A percentile compares a stretch with the other conserved stretches of the same genome.
Evolutionary conservation across 2,797 vertebrate species (phyloP).

Genomic region (Phoxinus dragarum): DNA sequence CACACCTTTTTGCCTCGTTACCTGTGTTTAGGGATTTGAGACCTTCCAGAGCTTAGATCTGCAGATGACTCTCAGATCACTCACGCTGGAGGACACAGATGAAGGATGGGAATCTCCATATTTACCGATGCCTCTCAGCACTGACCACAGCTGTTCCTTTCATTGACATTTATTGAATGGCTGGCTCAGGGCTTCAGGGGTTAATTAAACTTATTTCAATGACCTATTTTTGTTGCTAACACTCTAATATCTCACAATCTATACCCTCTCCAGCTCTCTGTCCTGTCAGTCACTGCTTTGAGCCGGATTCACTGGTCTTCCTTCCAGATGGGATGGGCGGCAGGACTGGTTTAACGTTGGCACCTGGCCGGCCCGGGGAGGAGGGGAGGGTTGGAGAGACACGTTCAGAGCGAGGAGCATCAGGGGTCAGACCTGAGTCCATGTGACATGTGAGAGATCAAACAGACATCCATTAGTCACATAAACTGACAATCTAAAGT

Average conservation of each 20-base stretch:
- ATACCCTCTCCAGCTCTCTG: neutral
- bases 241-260: neutral
- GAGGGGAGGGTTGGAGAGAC: slow-evolving; percentile 45
- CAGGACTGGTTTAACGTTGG: slow-evolving; percentile 79
- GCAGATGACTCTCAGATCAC: slow-evolving; percentile 3
- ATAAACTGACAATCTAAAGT: neutral
- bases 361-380: slow-evolving; percentile 70
- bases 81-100: slow-evolving; percentile 24
- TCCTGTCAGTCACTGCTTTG: neutral
- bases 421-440: slow-evolving; percentile 55
- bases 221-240: neutral
- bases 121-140: slow-evolving; percentile 27
- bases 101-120: slow-evolving; percentile 18
- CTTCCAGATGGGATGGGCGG: slow-evolving; percentile 84
- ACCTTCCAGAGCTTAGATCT: neutral
- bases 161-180: neutral
- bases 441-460: slow-evolving; percentile 51
- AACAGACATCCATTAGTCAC: slow-evolving; percentile 6
- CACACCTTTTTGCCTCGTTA: neutral
- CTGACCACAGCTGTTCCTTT: slow-evolving; percentile 4
- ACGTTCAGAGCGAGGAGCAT: slow-evolving; percentile 49
- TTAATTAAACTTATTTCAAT: neutral
- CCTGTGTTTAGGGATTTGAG: slow-evolving; percentile 7
- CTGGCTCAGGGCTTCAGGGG: neutral
- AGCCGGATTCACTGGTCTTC: slow-evolving; percentile 66